Evolutionary conservation across 92 coral and sea anemone species (phyloP).

Genomic region (Porites divaricata): DNA sequence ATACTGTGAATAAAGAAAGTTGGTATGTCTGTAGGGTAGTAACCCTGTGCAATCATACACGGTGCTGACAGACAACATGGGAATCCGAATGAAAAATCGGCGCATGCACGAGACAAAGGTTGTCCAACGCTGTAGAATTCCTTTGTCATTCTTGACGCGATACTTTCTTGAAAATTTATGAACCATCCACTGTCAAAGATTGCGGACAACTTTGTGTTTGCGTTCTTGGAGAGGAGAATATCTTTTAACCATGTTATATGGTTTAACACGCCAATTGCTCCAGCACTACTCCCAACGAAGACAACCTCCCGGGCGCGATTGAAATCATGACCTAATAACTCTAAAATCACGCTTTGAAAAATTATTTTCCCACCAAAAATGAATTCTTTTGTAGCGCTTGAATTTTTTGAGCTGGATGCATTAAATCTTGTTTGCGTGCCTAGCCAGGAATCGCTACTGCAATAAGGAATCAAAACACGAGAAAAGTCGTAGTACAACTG

Average conservation of each 20-base stretch:
- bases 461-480: conserved; percentile 64
- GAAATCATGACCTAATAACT: conserved; percentile 33
- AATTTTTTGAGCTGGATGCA: neutral
- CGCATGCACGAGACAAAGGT: conserved; percentile 46
- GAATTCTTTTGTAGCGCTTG: conserved; percentile 23
- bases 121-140: conserved; percentile 34
- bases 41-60: conserved; percentile 50
- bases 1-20: conserved; percentile 52
- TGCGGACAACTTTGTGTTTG: conserved; percentile 21
- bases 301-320: conserved; percentile 39
- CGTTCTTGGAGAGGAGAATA: conserved; percentile 13
- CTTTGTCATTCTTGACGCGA: conserved; percentile 5
- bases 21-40: conserved; percentile 55
- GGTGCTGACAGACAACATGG: conserved; percentile 65
- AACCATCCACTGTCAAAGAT: conserved; percentile 71
- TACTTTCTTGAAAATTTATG: conserved; percentile 61
- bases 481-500: conserved; percentile 44
- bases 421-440: conserved; percentile 35
- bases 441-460: conserved; percentile 70
- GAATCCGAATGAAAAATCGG: conserved; percentile 45
- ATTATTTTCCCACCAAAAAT: conserved; percentile 64
- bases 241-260: conserved; percentile 42
- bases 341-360: conserved; percentile 58
- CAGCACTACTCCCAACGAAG: conserved; percentile 67
- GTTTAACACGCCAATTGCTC: conserved; percentile 55